Conservation (phyloP, 2,113 vertebrate genomes). For the Micronycteris hirsuta region DNA sequence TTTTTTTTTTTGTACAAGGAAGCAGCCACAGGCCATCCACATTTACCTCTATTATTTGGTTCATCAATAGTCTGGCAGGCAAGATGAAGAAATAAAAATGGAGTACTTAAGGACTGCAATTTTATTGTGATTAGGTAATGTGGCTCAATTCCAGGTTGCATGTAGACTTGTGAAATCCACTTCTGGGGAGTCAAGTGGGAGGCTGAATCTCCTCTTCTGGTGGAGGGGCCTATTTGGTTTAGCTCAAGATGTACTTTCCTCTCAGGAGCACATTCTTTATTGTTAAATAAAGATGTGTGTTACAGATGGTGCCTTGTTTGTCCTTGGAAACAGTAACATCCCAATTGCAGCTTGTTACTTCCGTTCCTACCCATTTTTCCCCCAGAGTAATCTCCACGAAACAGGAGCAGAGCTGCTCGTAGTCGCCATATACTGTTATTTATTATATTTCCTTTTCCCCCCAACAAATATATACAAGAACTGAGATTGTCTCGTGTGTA, state of each 20-base stretch:
- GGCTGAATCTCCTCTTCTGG: conserved; percentile 7
- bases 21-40: conserved; percentile 37
- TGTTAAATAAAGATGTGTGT: conserved; percentile 40
- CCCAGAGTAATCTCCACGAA: background rate
- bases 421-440: background rate
- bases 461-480: background rate
- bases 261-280: conserved; percentile 10
- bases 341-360: background rate
- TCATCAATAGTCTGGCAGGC: conserved; percentile 64
- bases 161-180: conserved; percentile 60
- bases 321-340: background rate
- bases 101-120: conserved; percentile 50
- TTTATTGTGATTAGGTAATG: conserved; percentile 65
- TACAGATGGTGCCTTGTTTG: conserved; percentile 21
- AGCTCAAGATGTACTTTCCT: conserved; percentile 50
- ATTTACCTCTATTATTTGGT: conserved; percentile 57
- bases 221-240: conserved; percentile 51
- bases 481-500: background rate
- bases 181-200: conserved; percentile 59
- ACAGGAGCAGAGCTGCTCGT: background rate
- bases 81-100: conserved; percentile 56
- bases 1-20: conserved; percentile 32
- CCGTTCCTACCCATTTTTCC: background rate
- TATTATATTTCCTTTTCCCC: background rate
- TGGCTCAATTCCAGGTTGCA: conserved; percentile 48